Conservation (phyloP, 2,797 vertebrate genomes). For the Rhyacichthys aspro region DNA sequence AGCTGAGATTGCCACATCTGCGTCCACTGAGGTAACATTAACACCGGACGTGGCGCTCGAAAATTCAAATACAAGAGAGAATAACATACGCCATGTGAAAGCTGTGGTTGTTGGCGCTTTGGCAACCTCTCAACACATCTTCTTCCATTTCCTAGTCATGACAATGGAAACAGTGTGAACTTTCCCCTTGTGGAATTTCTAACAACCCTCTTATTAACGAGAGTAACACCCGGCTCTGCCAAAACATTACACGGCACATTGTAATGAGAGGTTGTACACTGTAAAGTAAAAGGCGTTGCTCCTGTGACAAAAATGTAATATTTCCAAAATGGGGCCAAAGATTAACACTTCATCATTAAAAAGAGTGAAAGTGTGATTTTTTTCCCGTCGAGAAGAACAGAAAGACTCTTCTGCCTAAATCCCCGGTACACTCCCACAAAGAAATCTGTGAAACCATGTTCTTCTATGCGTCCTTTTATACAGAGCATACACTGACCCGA, state of each 20-base stretch:
- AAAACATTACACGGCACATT: constrained; percentile 58
- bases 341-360: neutral
- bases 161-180: constrained; percentile 68
- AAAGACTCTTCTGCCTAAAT: neutral
- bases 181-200: constrained; percentile 65
- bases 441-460: constrained; percentile 8
- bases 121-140: constrained; percentile 48
- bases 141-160: constrained; percentile 53
- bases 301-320: constrained; percentile 17
- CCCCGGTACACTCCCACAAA: neutral
- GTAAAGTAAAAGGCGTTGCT: constrained; percentile 20
- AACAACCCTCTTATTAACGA: constrained; percentile 63
- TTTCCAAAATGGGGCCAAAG: neutral
- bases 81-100: constrained; percentile 30
- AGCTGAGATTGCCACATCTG: constrained; percentile 17
- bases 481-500: constrained; percentile 34
- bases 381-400: neutral
- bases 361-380: neutral
- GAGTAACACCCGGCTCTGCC: constrained; percentile 56
- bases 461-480: constrained; percentile 22
- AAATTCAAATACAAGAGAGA: constrained; percentile 29
- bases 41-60: constrained; percentile 16
- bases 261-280: constrained; percentile 37
- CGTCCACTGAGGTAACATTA: constrained; percentile 23
- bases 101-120: constrained; percentile 37